Conservation (phyloP, 1,140 invertebrate genomes). For the Tetragnatha versicolor region DNA sequence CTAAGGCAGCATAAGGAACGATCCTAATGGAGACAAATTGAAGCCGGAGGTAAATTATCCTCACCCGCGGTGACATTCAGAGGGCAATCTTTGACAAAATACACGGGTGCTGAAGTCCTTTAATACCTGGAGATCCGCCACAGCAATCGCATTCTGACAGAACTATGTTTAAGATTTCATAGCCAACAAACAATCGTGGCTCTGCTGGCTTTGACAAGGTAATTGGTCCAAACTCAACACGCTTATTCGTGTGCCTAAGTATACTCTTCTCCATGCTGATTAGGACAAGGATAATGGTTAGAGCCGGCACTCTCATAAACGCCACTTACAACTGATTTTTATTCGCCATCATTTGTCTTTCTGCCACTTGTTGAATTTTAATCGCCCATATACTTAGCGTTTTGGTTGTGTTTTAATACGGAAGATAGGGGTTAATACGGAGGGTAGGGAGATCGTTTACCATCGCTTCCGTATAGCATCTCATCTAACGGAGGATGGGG, state of each 20-base stretch:
- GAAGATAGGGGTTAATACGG: background rate
- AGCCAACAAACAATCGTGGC: conserved; percentile 38
- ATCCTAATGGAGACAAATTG: conserved; percentile 43
- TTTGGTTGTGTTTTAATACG: background rate
- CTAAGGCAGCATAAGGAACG: conserved; percentile 2
- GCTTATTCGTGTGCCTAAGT: background rate
- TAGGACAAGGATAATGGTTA: conserved; percentile 25
- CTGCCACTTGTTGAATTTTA: conserved; percentile 33
- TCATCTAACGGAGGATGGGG: too few relatives aligned
- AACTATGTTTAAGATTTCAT: conserved; percentile 43
- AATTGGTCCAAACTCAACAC: conserved; percentile 15
- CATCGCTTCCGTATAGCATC: conserved; percentile 14
- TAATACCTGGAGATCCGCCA: conserved; percentile 13
- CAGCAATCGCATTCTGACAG: conserved; percentile 15
- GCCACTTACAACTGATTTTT: conserved; percentile 28
- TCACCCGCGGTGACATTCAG: conserved; percentile 35
- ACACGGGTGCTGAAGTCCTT: conserved; percentile 11
- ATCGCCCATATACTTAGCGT: background rate
- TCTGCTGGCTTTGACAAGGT: conserved; percentile 28
- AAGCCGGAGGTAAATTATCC: conserved; percentile 6
- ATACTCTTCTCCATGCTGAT: conserved; percentile 17
- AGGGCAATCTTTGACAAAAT: conserved; percentile 36
- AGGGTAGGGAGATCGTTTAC: background rate
- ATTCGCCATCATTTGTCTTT: conserved; percentile 33
- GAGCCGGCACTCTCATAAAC: conserved; percentile 18